A percentile compares a stretch with the other conserved stretches of the same genome.
Conservation (phyloP, 2,113 vertebrate species). For the Phyllostomus discolor region DNA sequence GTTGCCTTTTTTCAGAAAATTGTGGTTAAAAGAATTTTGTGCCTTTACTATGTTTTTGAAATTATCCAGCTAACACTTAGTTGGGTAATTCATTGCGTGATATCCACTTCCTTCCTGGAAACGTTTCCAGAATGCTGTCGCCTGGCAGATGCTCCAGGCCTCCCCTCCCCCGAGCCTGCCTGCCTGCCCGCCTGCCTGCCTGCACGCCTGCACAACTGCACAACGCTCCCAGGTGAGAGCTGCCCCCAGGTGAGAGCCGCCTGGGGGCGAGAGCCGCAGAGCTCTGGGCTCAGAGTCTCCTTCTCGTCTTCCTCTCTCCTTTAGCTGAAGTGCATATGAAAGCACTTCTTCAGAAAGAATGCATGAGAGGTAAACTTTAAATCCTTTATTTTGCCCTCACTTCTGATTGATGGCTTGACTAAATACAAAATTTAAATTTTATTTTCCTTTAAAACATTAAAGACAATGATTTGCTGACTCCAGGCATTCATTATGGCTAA, state of each 20-base stretch:
- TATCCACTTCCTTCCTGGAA: not conserved
- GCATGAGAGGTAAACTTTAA: not conserved
- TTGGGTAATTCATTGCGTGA: not conserved
- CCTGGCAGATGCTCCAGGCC: not conserved
- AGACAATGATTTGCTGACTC: not conserved
- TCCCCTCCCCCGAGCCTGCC: not conserved
- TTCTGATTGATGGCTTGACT: constrained; percentile 23
- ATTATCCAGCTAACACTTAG: not conserved
- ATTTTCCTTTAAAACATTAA: not conserved
- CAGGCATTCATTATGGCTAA: not conserved
- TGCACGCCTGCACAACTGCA: too few relatives aligned
- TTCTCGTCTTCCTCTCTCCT: not conserved
- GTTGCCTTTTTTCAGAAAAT: not conserved
- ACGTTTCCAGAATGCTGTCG: not conserved
- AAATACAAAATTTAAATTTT: constrained; percentile 7
- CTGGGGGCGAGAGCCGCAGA: not conserved
- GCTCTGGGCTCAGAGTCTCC: not conserved
- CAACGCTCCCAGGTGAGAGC: not conserved
- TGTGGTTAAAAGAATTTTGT: not conserved
- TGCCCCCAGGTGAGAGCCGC: not conserved
- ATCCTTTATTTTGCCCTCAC: constrained; percentile 1
- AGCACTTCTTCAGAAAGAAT: not conserved
- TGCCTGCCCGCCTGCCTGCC: not conserved
- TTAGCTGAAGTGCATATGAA: not conserved
- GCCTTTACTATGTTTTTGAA: not conserved